These are phyloP conservation scores for Anoplius nigerrimus DNA, from an alignment of 2,888 invertebrate species.

Conservation along the genomic window DNA sequence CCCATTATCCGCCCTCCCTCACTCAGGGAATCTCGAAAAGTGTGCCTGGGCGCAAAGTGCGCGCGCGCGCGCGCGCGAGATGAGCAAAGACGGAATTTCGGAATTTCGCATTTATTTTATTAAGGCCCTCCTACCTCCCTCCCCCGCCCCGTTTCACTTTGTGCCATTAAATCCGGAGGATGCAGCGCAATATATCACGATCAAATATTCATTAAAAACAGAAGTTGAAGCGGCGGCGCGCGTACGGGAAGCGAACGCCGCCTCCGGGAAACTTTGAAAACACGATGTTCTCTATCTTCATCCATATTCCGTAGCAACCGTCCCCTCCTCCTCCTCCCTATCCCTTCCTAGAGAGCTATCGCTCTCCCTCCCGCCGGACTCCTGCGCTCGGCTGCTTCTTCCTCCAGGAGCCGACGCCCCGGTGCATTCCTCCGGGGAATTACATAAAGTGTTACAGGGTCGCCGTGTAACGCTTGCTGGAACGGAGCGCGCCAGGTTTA, in stretches of 20 bases:
- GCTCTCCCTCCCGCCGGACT: too few relatives aligned
- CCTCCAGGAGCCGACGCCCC: background rate
- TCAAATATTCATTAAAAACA: constrained; percentile 34
- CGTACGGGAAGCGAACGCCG: background rate
- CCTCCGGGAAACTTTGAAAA: constrained; percentile 26
- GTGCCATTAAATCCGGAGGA: background rate
- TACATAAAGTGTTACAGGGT: constrained; percentile 2
- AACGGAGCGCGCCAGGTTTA: background rate
- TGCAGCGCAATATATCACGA: constrained; percentile 21
- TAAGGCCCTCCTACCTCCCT: too few relatives aligned
- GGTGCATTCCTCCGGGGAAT: constrained; percentile 4
- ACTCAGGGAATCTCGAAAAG: background rate
- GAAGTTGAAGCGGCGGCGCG: constrained; percentile 11
- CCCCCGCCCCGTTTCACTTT: too few relatives aligned
- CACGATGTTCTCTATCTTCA: constrained; percentile 26
- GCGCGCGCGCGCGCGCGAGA: too few relatives aligned
- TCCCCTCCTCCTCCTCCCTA: constrained; percentile 10
- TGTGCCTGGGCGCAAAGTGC: too few relatives aligned
- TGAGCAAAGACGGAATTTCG: too few relatives aligned
- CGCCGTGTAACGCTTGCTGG: background rate
- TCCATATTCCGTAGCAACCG: constrained; percentile 26
- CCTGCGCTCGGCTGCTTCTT: background rate
- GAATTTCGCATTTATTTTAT: constrained; percentile 1
- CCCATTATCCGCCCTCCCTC: background rate
- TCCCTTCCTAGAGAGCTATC: too few relatives aligned